These are phyloP conservation scores for Mongoloraphidia duomilia DNA, from an alignment of 2,888 invertebrate species.

Conservation along the genomic window DNA sequence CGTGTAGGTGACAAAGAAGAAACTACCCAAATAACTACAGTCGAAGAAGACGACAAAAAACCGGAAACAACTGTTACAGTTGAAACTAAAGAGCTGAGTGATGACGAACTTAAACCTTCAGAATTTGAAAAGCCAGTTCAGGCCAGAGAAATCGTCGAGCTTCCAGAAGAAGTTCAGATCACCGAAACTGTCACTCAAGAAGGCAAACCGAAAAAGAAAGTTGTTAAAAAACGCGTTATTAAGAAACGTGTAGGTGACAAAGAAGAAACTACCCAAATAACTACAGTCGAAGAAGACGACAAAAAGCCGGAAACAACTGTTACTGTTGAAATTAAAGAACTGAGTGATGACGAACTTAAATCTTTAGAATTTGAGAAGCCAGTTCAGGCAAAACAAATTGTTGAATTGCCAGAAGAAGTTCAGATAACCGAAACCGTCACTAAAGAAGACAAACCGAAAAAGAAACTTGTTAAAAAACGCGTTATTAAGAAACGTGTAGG, in stretches of 20 bases:
- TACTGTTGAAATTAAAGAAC: slow-evolving; percentile 13
- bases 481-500: no score
- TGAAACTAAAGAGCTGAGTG: slow-evolving; percentile 18
- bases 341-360: slow-evolving; percentile 12
- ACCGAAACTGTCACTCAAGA: slow-evolving; percentile 21
- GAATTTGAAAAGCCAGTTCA: slow-evolving; percentile 9
- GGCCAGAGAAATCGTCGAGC: slow-evolving; percentile 11
- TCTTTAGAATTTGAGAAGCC: neutral
- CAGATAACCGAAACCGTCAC: no score
- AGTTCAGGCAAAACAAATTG: neutral
- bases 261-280: slow-evolving; percentile 23
- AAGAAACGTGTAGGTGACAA: slow-evolving; percentile 18
- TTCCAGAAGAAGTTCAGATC: slow-evolving; percentile 15
- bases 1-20: slow-evolving; percentile 22
- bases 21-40: slow-evolving; percentile 28
- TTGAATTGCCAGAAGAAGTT: neutral
- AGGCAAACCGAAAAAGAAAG: slow-evolving; percentile 14
- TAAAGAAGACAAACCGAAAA: no score
- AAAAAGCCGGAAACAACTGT: slow-evolving; percentile 24
- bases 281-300: slow-evolving; percentile 20
- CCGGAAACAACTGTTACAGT: slow-evolving; percentile 24
- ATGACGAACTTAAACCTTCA: slow-evolving; percentile 10
- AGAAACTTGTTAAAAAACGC: no score
- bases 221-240: slow-evolving; percentile 14
- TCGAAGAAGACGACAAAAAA: slow-evolving; percentile 18